Conservation (phyloP, 2,888 invertebrate species). For the Steinernema hermaphroditum region DNA sequence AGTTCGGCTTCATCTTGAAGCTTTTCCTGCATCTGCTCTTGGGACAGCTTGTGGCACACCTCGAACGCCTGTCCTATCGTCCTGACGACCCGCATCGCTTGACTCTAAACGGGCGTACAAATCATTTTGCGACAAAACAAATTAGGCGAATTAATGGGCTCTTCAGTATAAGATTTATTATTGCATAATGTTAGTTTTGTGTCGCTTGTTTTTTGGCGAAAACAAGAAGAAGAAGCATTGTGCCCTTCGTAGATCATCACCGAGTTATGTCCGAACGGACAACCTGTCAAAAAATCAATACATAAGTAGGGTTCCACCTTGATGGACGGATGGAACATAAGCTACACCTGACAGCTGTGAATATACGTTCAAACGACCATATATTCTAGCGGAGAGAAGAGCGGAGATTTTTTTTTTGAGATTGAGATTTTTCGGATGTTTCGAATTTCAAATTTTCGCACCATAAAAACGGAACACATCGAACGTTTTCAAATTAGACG, state of each 20-base stretch:
- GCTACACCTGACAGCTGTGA: not conserved
- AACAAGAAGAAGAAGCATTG: too few relatives aligned
- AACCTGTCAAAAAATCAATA: too few relatives aligned
- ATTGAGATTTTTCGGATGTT: too few relatives aligned
- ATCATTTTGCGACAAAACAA: constrained; percentile 35
- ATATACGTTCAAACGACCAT: not conserved
- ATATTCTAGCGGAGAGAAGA: not conserved
- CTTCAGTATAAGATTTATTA: not conserved
- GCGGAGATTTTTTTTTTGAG: too few relatives aligned
- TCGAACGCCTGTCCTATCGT: constrained; percentile 99
- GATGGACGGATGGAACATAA: constrained; percentile 31
- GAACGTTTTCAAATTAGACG: too few relatives aligned
- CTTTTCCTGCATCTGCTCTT: constrained; percentile 65
- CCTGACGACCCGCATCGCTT: constrained; percentile 96
- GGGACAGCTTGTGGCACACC: constrained; percentile 84
- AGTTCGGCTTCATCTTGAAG: constrained; percentile 50
- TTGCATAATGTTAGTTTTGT: not conserved
- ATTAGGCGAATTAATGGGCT: not conserved
- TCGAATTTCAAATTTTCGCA: too few relatives aligned
- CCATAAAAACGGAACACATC: too few relatives aligned
- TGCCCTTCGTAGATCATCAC: too few relatives aligned
- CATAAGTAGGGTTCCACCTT: too few relatives aligned
- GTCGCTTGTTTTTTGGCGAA: not conserved
- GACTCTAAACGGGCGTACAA: constrained; percentile 67
- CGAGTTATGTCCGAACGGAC: too few relatives aligned